A percentile compares a stretch with the other conserved stretches of the same genome.
These are phyloP conservation scores for Indicator maculatus DNA, from an alignment of 2,113 vertebrate species.

Conservation along the genomic window DNA sequence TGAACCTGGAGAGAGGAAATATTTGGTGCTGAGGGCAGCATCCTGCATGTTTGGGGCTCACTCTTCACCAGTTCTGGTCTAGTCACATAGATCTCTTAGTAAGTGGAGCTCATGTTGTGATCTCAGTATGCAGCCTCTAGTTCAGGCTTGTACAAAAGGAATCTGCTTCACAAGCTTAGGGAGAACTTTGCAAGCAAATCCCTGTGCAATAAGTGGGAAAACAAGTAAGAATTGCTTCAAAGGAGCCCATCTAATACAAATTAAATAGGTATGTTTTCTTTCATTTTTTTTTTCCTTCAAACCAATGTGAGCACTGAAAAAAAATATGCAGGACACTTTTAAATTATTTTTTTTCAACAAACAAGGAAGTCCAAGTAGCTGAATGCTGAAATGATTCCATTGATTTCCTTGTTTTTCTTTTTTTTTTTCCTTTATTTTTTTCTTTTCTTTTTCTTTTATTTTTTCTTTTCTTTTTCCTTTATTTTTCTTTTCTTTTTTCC, in stretches of 20 bases:
- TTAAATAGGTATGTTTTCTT: background rate
- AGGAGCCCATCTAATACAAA: background rate
- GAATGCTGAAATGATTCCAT: background rate
- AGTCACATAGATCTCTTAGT: fast-evolving
- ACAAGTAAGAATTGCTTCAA: background rate
- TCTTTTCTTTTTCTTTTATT: background rate
- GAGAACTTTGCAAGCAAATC: background rate
- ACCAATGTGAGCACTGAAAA: background rate
- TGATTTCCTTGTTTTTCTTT: background rate
- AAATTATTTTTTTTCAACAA: background rate
- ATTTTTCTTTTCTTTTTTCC: too few relatives aligned
- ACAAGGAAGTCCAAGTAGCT: background rate
- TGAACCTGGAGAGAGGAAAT: background rate
- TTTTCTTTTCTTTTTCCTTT: too few relatives aligned
- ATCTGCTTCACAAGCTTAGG: background rate
- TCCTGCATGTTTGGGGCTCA: background rate
- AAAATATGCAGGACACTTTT: background rate
- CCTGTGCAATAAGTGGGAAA: background rate
- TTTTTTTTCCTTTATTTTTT: background rate
- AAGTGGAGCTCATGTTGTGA: fast-evolving
- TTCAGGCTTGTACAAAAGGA: background rate
- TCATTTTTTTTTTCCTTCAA: background rate
- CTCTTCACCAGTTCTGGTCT: background rate
- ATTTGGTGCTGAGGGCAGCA: background rate
- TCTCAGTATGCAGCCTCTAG: background rate